phyloP scores from a whole-genome alignment of 2,113 vertebrate genomes.

The Craseonycteris thonglongyai region DNA sequence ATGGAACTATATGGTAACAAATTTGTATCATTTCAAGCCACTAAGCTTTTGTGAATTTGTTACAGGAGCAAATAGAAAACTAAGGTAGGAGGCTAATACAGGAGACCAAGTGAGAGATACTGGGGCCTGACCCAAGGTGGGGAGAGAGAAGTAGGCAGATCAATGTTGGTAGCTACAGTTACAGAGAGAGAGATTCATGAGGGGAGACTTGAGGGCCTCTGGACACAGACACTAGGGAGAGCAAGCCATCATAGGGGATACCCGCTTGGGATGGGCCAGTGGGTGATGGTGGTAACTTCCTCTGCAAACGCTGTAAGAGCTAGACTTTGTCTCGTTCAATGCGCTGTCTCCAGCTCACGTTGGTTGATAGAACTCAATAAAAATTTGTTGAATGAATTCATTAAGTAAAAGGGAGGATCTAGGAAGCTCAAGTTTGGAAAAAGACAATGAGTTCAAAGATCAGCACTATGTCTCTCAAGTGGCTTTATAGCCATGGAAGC shows the following conservation, averaged over 20 bases:
- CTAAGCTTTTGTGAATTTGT: background rate
- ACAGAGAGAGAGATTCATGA: background rate
- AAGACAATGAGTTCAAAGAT: background rate
- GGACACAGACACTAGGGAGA: rapidly evolving
- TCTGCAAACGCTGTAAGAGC: background rate
- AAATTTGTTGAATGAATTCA: background rate
- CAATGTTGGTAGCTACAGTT: background rate
- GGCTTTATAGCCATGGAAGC: background rate
- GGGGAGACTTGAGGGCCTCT: too few species aligned
- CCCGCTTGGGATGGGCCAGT: background rate
- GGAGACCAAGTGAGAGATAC: background rate
- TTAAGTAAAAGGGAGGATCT: background rate
- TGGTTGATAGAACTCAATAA: background rate
- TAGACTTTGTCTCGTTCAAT: background rate
- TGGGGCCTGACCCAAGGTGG: background rate
- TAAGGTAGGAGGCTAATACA: background rate
- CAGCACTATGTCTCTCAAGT: background rate
- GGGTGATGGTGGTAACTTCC: background rate
- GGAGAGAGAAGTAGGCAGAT: background rate
- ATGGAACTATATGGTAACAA: background rate
- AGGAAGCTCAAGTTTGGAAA: background rate
- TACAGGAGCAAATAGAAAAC: background rate
- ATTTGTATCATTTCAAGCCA: background rate
- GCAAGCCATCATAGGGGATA: background rate
- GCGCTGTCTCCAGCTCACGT: background rate